These are phyloP conservation scores for Scolanthus callimorphus DNA, from an alignment of 92 coral and sea anemone species.

Conservation along the genomic window DNA sequence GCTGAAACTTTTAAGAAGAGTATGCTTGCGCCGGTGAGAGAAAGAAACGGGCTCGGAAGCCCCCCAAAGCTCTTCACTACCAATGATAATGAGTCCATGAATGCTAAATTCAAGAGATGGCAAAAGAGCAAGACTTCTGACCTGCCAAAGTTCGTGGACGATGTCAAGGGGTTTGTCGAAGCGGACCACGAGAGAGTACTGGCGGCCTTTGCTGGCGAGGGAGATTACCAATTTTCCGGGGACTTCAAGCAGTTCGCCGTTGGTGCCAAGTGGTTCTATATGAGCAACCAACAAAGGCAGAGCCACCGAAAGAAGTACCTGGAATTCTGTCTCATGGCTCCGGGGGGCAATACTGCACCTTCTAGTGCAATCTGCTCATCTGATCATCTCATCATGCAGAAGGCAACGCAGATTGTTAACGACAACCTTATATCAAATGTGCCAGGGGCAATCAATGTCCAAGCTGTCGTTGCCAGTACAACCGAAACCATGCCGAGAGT, in stretches of 20 bases:
- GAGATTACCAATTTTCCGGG: neutral
- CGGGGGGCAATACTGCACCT: neutral
- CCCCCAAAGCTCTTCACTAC: conserved; percentile 6
- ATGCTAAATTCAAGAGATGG: conserved; percentile 22
- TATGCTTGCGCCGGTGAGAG: conserved; percentile 1
- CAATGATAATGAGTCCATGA: conserved; percentile 28
- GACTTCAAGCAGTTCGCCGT: conserved; percentile 4
- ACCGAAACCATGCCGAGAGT: conserved; percentile 7
- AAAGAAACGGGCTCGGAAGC: conserved; percentile 15
- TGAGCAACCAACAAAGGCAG: conserved; percentile 19
- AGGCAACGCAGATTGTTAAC: neutral
- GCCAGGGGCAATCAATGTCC: neutral
- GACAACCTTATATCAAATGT: neutral
- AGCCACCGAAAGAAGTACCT: conserved; percentile 15
- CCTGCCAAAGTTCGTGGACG: conserved; percentile 10
- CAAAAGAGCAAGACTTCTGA: conserved; percentile 6
- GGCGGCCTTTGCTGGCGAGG: conserved; percentile 16
- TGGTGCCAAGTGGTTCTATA: conserved; percentile 10
- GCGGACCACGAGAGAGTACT: conserved; percentile 10
- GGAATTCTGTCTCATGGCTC: neutral
- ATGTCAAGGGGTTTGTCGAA: conserved; percentile 5
- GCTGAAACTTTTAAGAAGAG: neutral
- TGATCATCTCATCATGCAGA: neutral
- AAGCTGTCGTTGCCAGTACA: conserved; percentile 7
- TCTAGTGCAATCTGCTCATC: neutral